Evolutionary conservation across 2,888 invertebrate species (phyloP).

Genomic region (Apotomis turbidana): DNA sequence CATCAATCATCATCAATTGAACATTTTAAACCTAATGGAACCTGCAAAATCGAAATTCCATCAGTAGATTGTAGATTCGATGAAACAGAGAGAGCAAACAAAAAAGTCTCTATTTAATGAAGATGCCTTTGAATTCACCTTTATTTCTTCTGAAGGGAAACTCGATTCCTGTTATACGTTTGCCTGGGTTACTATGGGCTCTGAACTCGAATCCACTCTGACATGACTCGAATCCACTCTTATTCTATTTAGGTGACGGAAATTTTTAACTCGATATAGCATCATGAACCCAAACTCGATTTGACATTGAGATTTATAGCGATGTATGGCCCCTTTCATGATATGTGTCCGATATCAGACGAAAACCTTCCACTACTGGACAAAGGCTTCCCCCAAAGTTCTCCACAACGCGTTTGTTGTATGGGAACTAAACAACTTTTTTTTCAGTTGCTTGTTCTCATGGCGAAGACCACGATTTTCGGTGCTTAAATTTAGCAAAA

Average conservation of each 20-base stretch:
- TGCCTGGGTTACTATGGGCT: conserved; percentile 26
- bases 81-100: conserved; percentile 5
- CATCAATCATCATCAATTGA: background rate
- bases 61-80: background rate
- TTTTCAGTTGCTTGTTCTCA: no score
- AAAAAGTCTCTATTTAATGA: conserved; percentile 39
- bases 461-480: no score
- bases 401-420: no score
- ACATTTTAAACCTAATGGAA: background rate
- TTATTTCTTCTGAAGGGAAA: conserved; percentile 37
- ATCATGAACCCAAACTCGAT: no score
- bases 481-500: no score
- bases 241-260: background rate
- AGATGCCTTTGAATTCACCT: conserved; percentile 40
- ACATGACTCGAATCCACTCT: conserved; percentile 17
- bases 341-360: no score
- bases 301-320: no score
- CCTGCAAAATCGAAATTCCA: background rate
- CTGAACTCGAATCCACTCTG: conserved; percentile 19
- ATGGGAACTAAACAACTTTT: no score
- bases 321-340: no score
- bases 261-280: no score
- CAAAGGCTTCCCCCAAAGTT: no score
- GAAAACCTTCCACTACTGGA: no score
- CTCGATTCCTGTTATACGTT: conserved; percentile 37